phyloP scores from a whole-genome alignment of 2,113 vertebrate genomes.

The Argyrosomus japonicus region DNA sequence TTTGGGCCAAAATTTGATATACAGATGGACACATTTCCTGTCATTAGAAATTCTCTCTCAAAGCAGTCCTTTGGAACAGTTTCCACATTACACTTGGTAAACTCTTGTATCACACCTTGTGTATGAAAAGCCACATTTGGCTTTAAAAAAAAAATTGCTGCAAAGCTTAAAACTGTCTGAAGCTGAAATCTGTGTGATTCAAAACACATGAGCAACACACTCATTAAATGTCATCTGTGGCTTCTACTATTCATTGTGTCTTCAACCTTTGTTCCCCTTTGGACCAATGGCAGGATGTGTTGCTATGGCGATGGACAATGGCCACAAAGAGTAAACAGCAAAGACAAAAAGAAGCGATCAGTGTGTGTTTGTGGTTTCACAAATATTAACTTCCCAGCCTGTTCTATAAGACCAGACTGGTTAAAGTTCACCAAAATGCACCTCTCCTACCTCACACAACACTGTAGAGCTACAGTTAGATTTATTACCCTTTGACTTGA shows the following conservation, averaged over 20 bases:
- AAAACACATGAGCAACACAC: background rate
- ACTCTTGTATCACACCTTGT: background rate
- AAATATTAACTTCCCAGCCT: conserved; percentile 61
- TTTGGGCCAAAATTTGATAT: too few species aligned
- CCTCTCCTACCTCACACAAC: background rate
- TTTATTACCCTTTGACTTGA: background rate
- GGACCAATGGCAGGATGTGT: conserved; percentile 68
- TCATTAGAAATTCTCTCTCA: background rate
- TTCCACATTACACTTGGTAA: background rate
- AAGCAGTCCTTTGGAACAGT: background rate
- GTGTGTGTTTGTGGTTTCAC: conserved; percentile 54
- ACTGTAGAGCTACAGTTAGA: background rate
- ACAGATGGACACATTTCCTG: background rate
- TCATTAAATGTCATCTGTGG: background rate
- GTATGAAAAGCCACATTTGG: background rate
- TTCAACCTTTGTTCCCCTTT: conserved; percentile 55
- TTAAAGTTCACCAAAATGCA: conserved; percentile 50
- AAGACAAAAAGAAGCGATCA: conserved; percentile 52
- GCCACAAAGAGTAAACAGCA: conserved; percentile 71
- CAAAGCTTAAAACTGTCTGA: background rate
- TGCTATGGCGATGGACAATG: conserved; percentile 76
- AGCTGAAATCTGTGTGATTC: background rate
- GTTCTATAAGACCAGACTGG: conserved; percentile 27
- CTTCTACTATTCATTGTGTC: conserved; percentile 35
- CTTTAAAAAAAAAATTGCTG: background rate